Evolutionary conservation across 2,113 vertebrate genomes (phyloP).

Genomic region (Rhineura floridana): DNA sequence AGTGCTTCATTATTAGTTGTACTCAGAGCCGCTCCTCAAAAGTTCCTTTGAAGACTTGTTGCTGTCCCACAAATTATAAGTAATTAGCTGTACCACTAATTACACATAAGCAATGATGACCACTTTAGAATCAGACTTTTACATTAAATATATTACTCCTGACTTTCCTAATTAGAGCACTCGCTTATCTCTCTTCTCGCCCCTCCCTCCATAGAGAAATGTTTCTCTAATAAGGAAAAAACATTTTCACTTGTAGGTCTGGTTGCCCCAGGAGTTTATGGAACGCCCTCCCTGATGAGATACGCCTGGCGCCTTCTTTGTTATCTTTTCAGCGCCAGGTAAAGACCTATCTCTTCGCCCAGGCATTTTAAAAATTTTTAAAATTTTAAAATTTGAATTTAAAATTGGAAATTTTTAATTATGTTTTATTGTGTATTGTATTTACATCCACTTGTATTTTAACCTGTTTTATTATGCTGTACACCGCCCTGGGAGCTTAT

Average conservation of each 20-base stretch:
- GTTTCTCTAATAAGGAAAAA: background rate
- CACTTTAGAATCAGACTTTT: background rate
- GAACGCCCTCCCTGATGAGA: too few relatives aligned
- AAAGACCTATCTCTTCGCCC: too few relatives aligned
- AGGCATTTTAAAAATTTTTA: too few relatives aligned
- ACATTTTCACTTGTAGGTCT: background rate
- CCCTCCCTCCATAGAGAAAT: background rate
- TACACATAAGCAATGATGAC: accelerated
- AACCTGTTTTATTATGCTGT: too few relatives aligned
- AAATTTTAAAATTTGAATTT: too few relatives aligned
- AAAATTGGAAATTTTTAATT: too few relatives aligned
- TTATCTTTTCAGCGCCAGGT: too few relatives aligned
- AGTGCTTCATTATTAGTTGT: background rate
- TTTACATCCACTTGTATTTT: too few relatives aligned
- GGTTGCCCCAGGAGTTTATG: background rate
- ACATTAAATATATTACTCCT: background rate
- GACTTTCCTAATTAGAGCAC: background rate
- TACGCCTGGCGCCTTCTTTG: too few relatives aligned
- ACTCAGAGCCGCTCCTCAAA: background rate
- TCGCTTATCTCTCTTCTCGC: background rate
- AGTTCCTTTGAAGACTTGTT: background rate
- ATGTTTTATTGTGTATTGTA: too few relatives aligned
- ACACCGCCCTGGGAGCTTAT: too few relatives aligned
- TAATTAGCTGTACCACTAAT: background rate
- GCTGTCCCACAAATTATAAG: background rate